Base-by-base conservation (phyloP, 2,797 vertebrate species). In the Labeo calbasu region DNA sequence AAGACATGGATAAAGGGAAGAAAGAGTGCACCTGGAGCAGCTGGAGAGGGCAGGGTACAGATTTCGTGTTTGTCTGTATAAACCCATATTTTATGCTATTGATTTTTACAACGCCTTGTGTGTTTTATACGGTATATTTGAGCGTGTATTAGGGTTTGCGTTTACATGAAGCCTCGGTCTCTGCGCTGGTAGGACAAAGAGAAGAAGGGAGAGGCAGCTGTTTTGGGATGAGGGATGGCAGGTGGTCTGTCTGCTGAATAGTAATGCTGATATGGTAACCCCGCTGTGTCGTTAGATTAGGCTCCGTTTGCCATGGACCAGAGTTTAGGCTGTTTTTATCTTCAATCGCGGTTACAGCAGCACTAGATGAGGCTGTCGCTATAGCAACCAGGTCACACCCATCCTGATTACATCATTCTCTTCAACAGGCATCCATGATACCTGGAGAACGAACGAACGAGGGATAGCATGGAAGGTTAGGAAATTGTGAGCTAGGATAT, bases 41-140 rank as follows among this genome's bases (percentile, higher is more conserved):
- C 95, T 99, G 98, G 97, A 99, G 96, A 94, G 96, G 97, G 94
- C 97, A 98, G 96, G 98, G 98, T 99, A 99, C 96, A 93, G 86
- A 89, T 93, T 86, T 66, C 36, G 66, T 73, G 36, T 85, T 81
- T 85, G 73, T 81, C 86, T 71, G 55, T 89, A 81, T 86, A 51
- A 51, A 66, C 25, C 4, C 9, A 61, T 81, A 21, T 77, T 48
- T 66, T 23, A 28, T 65, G 68, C 17, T 40, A 46, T n/a, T 50
- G 1, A 40, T 77, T n/a, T 32, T 23, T 17, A 43, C 25, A n/a
- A 43, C 40, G 23, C 6, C 5, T 14, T 59, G 32, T 61, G 61
- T 77, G 65, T 76, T 17, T 19, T 51, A 46, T 79, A 46, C n/a
- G 21, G 21, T 53, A 15, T 5, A 70, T 83, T 23, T 79, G 11